phyloP scores from a whole-genome alignment of 2,797 vertebrate genomes.

The Tiaroga cobitis region DNA sequence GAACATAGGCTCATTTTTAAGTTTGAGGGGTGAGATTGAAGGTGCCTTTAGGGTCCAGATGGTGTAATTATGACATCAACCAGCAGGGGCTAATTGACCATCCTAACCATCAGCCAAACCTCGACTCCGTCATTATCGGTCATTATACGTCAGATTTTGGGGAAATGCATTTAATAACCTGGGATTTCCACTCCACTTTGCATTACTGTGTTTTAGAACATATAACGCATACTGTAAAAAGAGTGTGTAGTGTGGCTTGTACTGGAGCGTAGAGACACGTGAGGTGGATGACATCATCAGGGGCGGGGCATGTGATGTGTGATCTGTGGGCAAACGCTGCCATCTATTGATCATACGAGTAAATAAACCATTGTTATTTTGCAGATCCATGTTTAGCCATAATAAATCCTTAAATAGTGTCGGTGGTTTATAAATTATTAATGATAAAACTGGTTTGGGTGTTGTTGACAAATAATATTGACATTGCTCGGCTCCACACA shows the following conservation, averaged over 20 bases:
- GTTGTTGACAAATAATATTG: not conserved
- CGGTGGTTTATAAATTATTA: not conserved
- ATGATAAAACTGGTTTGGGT: not conserved
- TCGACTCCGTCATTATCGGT: not conserved
- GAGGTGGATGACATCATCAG: not conserved
- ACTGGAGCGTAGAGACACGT: not conserved
- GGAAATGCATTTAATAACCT: not conserved
- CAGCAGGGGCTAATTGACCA: not conserved
- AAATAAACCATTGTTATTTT: not conserved
- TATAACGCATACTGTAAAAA: not conserved
- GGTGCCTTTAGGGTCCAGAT: not conserved
- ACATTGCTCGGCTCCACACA: too few relatives aligned
- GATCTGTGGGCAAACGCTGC: slow-evolving; percentile 47
- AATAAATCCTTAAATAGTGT: too few relatives aligned
- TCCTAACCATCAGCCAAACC: not conserved
- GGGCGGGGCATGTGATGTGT: not conserved
- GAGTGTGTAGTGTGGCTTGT: not conserved
- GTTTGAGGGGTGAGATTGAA: not conserved
- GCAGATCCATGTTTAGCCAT: not conserved
- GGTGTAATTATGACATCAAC: not conserved
- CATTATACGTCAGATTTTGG: not conserved
- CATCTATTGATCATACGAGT: slow-evolving; percentile 65
- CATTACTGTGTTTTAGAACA: not conserved
- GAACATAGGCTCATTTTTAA: not conserved
- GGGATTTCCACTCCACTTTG: not conserved